phyloP scores from a whole-genome alignment of 2,888 invertebrate genomes.

The Neoscelio sp. region DNA sequence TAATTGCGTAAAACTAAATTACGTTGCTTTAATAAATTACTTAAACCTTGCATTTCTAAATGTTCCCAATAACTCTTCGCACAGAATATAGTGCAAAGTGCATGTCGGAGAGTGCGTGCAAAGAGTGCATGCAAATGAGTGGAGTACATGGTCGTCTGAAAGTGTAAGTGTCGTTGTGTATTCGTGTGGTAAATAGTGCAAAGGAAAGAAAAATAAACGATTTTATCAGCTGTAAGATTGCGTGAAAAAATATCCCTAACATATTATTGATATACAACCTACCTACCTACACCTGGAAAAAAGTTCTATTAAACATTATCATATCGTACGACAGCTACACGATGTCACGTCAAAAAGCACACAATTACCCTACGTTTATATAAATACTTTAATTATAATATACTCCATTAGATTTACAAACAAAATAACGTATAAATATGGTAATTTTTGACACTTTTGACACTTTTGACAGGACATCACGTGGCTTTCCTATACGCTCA shows the following conservation, averaged over 20 bases:
- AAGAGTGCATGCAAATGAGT: slow-evolving; percentile 57
- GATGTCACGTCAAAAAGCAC: no score
- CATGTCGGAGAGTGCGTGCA: slow-evolving; percentile 55
- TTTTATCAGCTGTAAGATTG: slow-evolving; percentile 47
- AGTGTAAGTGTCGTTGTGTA: slow-evolving; percentile 59
- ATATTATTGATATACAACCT: slow-evolving; percentile 18
- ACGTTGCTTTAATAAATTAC: slow-evolving; percentile 58
- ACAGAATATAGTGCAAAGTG: slow-evolving; percentile 56
- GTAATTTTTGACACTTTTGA: no score
- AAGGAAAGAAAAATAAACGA: slow-evolving; percentile 54
- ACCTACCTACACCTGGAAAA: no score
- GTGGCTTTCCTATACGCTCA: no score
- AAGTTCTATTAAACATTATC: no score
- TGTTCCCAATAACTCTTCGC: slow-evolving; percentile 54
- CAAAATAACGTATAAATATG: no score
- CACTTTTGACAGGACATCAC: no score
- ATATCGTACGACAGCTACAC: no score
- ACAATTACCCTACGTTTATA: no score
- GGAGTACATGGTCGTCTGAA: slow-evolving; percentile 44
- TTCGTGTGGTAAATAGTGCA: slow-evolving; percentile 51
- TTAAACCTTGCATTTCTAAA: slow-evolving; percentile 43
- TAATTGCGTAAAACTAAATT: no score
- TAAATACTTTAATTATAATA: no score
- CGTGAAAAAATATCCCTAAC: not conserved
- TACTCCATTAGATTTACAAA: no score